Percentiles rank a stretch among this genome's conserved stretches.
These are phyloP conservation scores for Tricholaema leucomelas DNA, from an alignment of 2,113 vertebrate genomes.

Conservation along the genomic window DNA sequence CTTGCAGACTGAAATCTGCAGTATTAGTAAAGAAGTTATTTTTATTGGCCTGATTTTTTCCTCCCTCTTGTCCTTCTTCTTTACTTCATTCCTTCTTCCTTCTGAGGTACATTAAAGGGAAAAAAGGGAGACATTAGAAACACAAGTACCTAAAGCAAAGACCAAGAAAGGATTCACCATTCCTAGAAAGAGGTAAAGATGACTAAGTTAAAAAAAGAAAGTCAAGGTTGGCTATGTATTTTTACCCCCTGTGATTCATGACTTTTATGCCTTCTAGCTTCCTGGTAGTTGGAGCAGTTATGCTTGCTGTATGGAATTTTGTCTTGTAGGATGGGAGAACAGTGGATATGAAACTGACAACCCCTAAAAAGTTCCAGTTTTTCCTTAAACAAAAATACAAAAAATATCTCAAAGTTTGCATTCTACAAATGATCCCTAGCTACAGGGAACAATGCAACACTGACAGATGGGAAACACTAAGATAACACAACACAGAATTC, in stretches of 20 bases:
- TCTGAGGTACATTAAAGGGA: conserved; percentile 51
- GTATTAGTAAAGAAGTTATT: neutral
- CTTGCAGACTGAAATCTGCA: neutral
- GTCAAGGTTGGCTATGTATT: conserved; percentile 31
- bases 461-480: conserved; percentile 40
- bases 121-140: conserved; percentile 71
- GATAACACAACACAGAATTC: neutral
- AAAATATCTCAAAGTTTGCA: neutral
- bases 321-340: conserved; percentile 68
- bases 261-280: conserved; percentile 30
- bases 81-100: conserved; percentile 62
- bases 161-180: conserved; percentile 8
- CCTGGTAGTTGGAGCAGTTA: conserved; percentile 36
- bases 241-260: conserved; percentile 65
- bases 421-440: neutral
- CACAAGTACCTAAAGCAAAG: conserved; percentile 22
- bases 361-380: conserved; percentile 16
- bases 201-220: neutral
- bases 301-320: conserved; percentile 77
- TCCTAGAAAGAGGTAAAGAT: conserved; percentile 31
- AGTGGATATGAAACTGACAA: conserved; percentile 39
- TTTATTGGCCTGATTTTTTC: conserved; percentile 12
- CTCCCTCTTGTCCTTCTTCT: conserved; percentile 64
- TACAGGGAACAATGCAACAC: neutral
- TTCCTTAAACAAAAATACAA: neutral